Base-by-base conservation (phyloP, 1,140 invertebrate species). In the Archegozetes longisetosus region DNA sequence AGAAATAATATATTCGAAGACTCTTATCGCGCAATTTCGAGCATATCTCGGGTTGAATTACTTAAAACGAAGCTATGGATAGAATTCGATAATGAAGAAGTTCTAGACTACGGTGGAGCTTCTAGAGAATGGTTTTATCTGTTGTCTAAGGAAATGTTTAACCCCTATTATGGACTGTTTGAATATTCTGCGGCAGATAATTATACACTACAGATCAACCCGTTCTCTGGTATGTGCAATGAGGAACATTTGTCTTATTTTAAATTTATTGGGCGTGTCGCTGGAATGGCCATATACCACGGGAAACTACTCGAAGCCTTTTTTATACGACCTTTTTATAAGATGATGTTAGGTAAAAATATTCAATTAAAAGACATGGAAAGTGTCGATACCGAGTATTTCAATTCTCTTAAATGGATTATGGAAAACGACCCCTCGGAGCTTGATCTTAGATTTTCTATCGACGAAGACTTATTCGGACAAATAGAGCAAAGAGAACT, bases 101-200 rank as follows among this genome's bases (percentile, higher is more conserved):
- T 94, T 2, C 76, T 96, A 29, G 95, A 99, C 77, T 98, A 98
- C 73, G 94, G 95, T 62, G 95, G 95, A 57, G 79, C 98, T 51
- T 88, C 88, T 20, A 78, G 90, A 64, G 94, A 98, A 78, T 98
- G 92, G 90, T 98, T 98, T 77, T 98, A 95, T 77, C 78, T 98
- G 27, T 75, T 99, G 26, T 97, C 92, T 0, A 95, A 95, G 74
- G 93, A 98, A 79, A 97, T 98, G 91, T 98, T 98, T 73, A 98
- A 98, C 77, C 94, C 94, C 1, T 98, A 98, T 70, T 98, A 98
- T 74, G 93, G 93, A 0, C 78, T 98, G 20, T 98, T 98, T 78
- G 93, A 98, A 75, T 98, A 98, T 78, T 96, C 92, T 14, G 93
- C 94, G 17, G 94, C 93, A 72, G 94, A 98, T 72, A 98, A 98